phyloP scores from a whole-genome alignment of 2,113 vertebrate genomes.

The Calyptomena viridis region DNA sequence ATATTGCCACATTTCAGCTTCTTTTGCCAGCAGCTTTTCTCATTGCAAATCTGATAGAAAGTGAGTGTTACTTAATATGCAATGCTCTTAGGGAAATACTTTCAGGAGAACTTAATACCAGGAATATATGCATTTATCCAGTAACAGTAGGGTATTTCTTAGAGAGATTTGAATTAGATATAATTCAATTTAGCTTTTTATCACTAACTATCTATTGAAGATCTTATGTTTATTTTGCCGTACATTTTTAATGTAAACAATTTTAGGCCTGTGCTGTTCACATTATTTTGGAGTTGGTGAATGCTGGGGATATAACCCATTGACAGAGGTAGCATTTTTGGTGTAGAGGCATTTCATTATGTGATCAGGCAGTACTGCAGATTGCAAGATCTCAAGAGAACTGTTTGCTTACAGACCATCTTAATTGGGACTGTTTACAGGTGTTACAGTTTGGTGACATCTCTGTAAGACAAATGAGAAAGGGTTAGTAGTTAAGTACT shows the following conservation, averaged over 20 bases:
- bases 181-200: neutral
- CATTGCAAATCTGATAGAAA: slow-evolving; percentile 35
- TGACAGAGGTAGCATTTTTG: neutral
- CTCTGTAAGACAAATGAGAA: neutral
- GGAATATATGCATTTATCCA: neutral
- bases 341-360: neutral
- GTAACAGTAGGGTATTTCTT: neutral
- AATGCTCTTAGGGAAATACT: neutral
- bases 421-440: neutral
- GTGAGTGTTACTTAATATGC: neutral
- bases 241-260: neutral
- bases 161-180: neutral
- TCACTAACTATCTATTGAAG: neutral
- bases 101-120: neutral
- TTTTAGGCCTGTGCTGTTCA: neutral
- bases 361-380: neutral
- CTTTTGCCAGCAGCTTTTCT: slow-evolving; percentile 37
- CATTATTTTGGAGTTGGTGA: neutral
- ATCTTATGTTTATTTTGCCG: neutral
- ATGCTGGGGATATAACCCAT: neutral
- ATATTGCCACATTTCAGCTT: slow-evolving; percentile 13
- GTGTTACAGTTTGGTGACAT: neutral
- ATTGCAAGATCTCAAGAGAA: neutral
- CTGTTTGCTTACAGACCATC: neutral
- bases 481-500: neutral